Conservation (phyloP, 1,140 invertebrate species). For the Halictus rubicundus region DNA sequence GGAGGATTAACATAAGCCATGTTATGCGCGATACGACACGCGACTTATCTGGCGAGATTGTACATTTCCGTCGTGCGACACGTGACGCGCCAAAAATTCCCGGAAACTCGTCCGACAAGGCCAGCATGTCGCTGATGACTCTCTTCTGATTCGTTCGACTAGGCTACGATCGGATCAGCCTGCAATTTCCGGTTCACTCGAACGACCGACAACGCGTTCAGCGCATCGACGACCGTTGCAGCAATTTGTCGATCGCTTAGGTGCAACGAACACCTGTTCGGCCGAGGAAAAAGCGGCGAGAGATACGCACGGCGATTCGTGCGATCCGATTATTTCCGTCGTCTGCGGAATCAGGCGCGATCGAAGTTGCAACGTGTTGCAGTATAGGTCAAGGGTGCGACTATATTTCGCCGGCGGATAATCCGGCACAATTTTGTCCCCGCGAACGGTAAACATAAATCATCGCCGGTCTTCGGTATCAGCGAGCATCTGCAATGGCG, state of each 20-base stretch:
- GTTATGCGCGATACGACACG: slow-evolving; percentile 48
- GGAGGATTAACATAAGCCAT: slow-evolving; percentile 61
- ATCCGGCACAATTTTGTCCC: slow-evolving; percentile 23
- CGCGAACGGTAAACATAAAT: slow-evolving; percentile 28
- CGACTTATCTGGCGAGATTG: slow-evolving; percentile 21
- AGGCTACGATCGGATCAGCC: too few species aligned
- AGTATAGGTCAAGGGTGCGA: slow-evolving; percentile 58
- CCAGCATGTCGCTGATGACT: neutral
- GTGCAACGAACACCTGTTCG: neutral
- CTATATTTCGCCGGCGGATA: slow-evolving; percentile 40
- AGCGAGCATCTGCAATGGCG: too few species aligned
- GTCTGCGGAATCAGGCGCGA: slow-evolving; percentile 23
- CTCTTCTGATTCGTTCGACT: neutral
- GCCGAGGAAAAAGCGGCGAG: neutral
- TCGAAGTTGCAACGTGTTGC: slow-evolving; percentile 55
- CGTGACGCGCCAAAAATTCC: slow-evolving; percentile 3
- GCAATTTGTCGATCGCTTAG: neutral
- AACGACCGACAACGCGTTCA: too few species aligned
- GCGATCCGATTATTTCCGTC: slow-evolving; percentile 36
- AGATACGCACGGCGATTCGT: slow-evolving; percentile 3
- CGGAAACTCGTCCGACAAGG: neutral
- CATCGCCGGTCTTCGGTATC: neutral
- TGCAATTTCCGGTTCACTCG: too few species aligned
- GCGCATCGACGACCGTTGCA: neutral
- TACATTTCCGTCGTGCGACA: neutral